phyloP scores from a whole-genome alignment of 2,888 invertebrate species.

The Lacanobia oleracea region DNA sequence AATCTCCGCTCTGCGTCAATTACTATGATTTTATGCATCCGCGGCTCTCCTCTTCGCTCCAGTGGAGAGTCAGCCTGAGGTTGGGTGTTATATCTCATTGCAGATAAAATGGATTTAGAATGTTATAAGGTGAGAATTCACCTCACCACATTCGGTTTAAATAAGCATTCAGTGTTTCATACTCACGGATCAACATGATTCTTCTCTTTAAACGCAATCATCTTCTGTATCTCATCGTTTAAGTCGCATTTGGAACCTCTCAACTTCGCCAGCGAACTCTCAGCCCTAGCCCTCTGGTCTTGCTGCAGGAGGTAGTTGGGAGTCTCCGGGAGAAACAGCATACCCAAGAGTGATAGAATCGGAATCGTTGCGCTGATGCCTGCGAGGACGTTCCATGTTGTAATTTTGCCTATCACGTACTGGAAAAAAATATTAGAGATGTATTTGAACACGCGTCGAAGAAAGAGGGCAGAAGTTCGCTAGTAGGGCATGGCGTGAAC shows the following conservation, averaged over 20 bases:
- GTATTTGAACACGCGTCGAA: background rate
- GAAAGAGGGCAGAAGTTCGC: background rate
- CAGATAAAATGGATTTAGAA: background rate
- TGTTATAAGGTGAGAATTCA: background rate
- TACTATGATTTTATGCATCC: no score
- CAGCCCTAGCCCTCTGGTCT: constrained; percentile 91
- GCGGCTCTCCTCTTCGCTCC: no score
- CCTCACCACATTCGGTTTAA: background rate
- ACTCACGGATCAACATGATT: constrained; percentile 91
- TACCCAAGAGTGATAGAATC: constrained; percentile 90
- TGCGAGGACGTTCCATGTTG: constrained; percentile 92
- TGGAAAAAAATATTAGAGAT: constrained; percentile 76
- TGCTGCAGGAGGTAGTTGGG: constrained; percentile 93
- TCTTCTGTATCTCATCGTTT: constrained; percentile 91
- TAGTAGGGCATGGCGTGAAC: background rate
- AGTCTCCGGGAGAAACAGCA: constrained; percentile 93
- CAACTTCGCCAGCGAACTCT: constrained; percentile 90
- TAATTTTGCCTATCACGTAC: constrained; percentile 91
- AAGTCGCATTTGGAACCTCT: constrained; percentile 92
- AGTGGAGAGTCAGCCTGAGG: no score
- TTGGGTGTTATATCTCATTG: background rate
- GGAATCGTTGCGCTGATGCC: constrained; percentile 92
- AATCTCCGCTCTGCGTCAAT: no score
- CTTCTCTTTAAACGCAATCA: constrained; percentile 91
- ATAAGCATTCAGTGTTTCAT: background rate